A percentile compares a stretch with the other conserved stretches of the same genome.
Evolutionary conservation across 2,888 invertebrate species (phyloP).

Genomic region (Erannis defoliaria): DNA sequence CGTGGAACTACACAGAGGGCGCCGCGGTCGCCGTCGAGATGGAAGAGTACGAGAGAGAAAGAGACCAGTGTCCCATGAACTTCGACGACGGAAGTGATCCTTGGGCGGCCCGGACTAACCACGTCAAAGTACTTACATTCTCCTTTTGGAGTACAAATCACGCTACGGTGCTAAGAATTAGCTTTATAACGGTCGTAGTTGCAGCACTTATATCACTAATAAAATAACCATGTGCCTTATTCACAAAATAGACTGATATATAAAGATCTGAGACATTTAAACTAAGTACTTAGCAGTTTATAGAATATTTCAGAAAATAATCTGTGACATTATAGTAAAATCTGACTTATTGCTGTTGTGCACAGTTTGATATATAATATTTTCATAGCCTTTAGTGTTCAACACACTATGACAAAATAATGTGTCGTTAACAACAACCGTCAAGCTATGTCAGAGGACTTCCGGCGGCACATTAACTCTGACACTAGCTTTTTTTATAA

Average conservation of each 20-base stretch:
- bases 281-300: slow-evolving; percentile 4
- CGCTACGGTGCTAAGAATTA: slow-evolving; percentile 52
- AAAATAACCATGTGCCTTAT: slow-evolving; percentile 46
- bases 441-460: no score
- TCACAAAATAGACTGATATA: slow-evolving; percentile 43
- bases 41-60: slow-evolving; percentile 96
- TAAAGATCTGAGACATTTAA: slow-evolving; percentile 10
- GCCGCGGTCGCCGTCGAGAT: slow-evolving; percentile 97
- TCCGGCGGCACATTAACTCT: no score
- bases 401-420: background rate
- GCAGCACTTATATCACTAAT: slow-evolving; percentile 50
- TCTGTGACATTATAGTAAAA: background rate
- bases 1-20: slow-evolving; percentile 95
- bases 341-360: background rate
- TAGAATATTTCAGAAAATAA: background rate
- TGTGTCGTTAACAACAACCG: no score
- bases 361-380: background rate
- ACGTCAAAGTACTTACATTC: slow-evolving; percentile 89
- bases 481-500: background rate
- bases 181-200: slow-evolving; percentile 52
- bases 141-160: slow-evolving; percentile 73
- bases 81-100: slow-evolving; percentile 98
- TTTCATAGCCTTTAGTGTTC: background rate
- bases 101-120: slow-evolving; percentile 91
- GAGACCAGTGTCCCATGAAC: slow-evolving; percentile 98